Evolutionary conservation across 2,888 invertebrate species (phyloP), one percentile per base, ranked within the genome.

Genomic region (Plusia festucae): DNA sequence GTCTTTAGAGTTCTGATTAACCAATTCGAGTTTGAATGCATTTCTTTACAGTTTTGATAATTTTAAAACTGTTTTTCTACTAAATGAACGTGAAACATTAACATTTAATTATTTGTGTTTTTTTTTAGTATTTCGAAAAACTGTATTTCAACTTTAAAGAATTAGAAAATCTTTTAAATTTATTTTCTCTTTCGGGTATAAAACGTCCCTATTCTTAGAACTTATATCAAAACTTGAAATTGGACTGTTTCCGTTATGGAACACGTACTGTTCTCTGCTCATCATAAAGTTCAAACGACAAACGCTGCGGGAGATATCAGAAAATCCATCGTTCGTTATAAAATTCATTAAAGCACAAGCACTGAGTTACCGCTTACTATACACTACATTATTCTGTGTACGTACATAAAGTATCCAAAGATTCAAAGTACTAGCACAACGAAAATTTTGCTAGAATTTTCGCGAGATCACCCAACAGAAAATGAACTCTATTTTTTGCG

Each of bases 341-440:
- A 87, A 89, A 88, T 87, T 85, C 84, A 88, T 86, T 86, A 86
- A 84, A 86, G 80, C 83, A 81, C 83, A 77, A 83, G 79, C 72
- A 65, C 54, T 46, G 58, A 81, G 82, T 82, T 82, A 86, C 83
- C 76, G 80, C 76, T 83, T 82, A 85, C 83, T 83, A 84, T 81
- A 79, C 82, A 81, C 82, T 84, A 82, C 82, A 88, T 87, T 86
- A 89, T 86, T 86, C 86, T 83, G 74, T 81, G 82, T 85, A 84
- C 85, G 70, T 84, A 81, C 88, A 84, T 88, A 90, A 90, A 90
- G 85, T 90, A 88, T 88, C 85, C 80, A 81, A 82, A 88, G 88
- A 90, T 87, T 86, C 85, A 82, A 85, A 89, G 82, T 84, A 86
- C 85, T 85, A 82, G 81, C 78, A 83, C 84, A 80, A 85, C 86